Evolutionary conservation across 2,888 invertebrate species (phyloP), one percentile per base, ranked within the genome.

Genomic region (Agrotis segetum): DNA sequence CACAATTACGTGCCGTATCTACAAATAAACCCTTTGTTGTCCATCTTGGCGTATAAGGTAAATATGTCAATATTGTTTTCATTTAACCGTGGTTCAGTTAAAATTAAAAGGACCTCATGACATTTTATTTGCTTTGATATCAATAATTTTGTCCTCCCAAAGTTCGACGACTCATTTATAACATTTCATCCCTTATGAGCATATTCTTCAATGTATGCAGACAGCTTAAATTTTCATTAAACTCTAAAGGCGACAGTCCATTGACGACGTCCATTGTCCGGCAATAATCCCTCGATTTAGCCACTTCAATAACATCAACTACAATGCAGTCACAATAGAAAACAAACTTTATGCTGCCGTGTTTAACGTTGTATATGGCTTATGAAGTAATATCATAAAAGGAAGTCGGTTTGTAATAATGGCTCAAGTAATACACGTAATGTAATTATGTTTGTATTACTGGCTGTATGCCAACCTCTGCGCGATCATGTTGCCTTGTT

Each of bases 261-360:
- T 82, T 82, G 84, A 76, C 83, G 76, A 78, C 66, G 49, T 77
- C 79, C 77, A 85, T 87, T 88, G 87, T 89, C 82, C 70, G 65
- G 49, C 67, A 72, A 86, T 86, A 82, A 87, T 87, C 82, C 80
- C 84, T 85, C 83, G 77, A 84, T 85, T 86, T 85, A 87, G 77
- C 80, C 40, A 79, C 74, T 84, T 81, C 73, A 84, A 85, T 86
- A 82, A 83, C 78, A 77, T 74, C 59, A 46, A 66, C 50, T 11
- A 44, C 46, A 46, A n/a, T n/a, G 13, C 7, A 4, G 4, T 29
- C 13, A 9, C 67, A 58, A 47, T 13, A 17, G 14, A 80, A 68
- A 56, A 40, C 60, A 21, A 53, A 55, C 76, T 69, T 67, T 83
- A 80, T 60, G 0, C 0, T 5, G 13, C 4, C 21, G 0, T 0